phyloP scores from a whole-genome alignment of 2,888 invertebrate genomes.

The Agrotis puta region DNA sequence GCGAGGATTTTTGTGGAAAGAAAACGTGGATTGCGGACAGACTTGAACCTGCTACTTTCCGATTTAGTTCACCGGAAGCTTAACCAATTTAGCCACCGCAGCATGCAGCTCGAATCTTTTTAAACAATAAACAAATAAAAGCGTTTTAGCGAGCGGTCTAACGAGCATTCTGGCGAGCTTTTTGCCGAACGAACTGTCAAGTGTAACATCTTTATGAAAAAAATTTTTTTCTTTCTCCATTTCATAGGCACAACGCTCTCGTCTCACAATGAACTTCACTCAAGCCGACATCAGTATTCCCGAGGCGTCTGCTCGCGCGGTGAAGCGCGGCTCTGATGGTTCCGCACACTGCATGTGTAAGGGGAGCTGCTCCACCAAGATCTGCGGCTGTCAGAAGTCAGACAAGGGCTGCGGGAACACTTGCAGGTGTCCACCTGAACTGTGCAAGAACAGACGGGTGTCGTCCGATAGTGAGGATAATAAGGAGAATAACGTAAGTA shows the following conservation, averaged over 20 bases:
- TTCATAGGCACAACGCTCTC: slow-evolving; percentile 82
- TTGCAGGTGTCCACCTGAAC: slow-evolving; percentile 89
- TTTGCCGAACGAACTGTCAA: no score
- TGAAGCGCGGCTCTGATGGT: slow-evolving; percentile 91
- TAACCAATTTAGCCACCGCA: no score
- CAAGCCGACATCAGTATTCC: slow-evolving; percentile 44
- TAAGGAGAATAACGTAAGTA: slow-evolving; percentile 80
- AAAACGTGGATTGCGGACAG: no score
- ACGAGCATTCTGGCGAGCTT: no score
- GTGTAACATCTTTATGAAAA: no score
- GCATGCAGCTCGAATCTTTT: no score
- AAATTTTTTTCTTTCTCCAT: no score
- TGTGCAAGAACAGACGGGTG: slow-evolving; percentile 81
- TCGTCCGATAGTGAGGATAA: slow-evolving; percentile 79
- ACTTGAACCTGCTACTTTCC: no score
- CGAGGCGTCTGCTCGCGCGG: slow-evolving; percentile 59
- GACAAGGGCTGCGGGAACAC: slow-evolving; percentile 81
- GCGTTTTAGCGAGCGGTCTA: no score
- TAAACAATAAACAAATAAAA: no score
- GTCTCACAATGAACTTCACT: slow-evolving; percentile 84
- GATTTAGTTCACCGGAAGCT: no score
- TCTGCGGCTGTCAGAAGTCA: slow-evolving; percentile 92
- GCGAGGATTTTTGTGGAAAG: no score
- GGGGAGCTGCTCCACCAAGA: slow-evolving; percentile 90
- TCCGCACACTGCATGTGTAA: slow-evolving; percentile 92